phyloP scores from a whole-genome alignment of 35 echinoderm and acorn worm species.

The Ophioderma brevispina region DNA sequence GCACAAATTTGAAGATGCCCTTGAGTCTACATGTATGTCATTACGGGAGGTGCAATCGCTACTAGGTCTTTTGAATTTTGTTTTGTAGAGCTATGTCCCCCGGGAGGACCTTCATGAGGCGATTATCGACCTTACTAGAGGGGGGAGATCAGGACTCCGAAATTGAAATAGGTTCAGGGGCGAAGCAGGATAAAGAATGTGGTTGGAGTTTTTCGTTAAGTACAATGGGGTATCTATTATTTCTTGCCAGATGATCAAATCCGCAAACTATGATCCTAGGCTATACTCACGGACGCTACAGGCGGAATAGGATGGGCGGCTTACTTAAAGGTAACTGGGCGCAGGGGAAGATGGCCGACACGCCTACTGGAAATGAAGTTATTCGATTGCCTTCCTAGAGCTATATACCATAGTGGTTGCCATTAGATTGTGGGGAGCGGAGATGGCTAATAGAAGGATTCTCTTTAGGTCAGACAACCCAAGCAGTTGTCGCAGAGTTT shows the following conservation, averaged over 20 bases:
- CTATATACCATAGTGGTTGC: conserved; percentile 16
- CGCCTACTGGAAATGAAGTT: background rate
- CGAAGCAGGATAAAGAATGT: background rate
- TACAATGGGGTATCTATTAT: conserved; percentile 28
- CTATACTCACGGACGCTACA: conserved; percentile 39
- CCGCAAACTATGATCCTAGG: background rate
- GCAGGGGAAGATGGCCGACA: conserved; percentile 8
- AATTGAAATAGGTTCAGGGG: background rate
- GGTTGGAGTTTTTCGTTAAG: conserved; percentile 8
- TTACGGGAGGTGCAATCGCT: background rate
- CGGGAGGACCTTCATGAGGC: background rate
- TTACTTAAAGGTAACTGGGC: conserved; percentile 36
- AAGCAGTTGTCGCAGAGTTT: conserved; percentile 25
- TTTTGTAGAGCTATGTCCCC: conserved; percentile 18
- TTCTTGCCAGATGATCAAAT: background rate
- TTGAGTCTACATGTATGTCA: too few species aligned
- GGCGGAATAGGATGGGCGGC: conserved; percentile 21
- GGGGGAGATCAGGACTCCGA: background rate
- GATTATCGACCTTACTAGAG: conserved; percentile 11
- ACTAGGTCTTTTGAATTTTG: conserved; percentile 13
- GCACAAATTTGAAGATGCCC: too few species aligned
- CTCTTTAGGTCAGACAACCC: conserved; percentile 59
- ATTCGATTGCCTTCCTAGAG: conserved; percentile 34
- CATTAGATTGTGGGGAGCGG: background rate
- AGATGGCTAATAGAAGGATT: background rate